Base-by-base conservation (phyloP, 2,797 vertebrate genomes). In the Mycteria americana region DNA sequence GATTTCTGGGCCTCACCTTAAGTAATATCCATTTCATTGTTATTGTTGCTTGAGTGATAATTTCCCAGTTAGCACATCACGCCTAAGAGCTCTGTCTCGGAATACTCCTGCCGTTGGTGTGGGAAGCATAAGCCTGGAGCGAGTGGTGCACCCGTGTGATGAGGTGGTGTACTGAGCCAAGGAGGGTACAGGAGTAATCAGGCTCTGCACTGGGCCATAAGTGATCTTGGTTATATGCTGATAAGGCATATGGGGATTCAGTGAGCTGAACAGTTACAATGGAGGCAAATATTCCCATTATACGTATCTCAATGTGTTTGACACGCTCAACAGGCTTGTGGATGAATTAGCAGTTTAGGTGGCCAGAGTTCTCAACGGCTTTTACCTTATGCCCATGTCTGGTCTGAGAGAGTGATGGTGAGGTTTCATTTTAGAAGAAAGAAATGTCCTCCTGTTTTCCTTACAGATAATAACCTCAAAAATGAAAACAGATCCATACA, bases 91-190 rank as follows among this genome's bases (percentile, higher is more conserved):
- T 88, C 39, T 79, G 27, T 24, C 80, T 59, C 57, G 35, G 10
- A 31, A 25, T 3, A 83, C 22, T 25, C 15, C 72, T 79, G 63
- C 35, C 62, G 62, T 84, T 23, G 54, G 33, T 43, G 6, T 68
- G 72, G 43, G 46, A 43, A 21, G 23, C 0, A 0, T 53, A 21
- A 57, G 28, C 48, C 35, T 18, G 48, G 35, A 80, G 33, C 0
- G 0, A 64, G 23, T 17, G 4, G 25, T 65, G 63, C 7, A 10
- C 28, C 54, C 9, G 1, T 3, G 4, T 48, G 63, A 39, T 30
- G 23, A 73, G 59, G 13, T 4, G 2, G 2, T 30, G 25, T 63
- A 25, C 53, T n/a, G 68, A 88, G 35, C 13, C 62, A 37, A 56
- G 74, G 48, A 53, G 62, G 28, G 10, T 72, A 69, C 11, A 74